Evolutionary conservation across 2,888 invertebrate species (phyloP).

Genomic region (Dysmachus trigonus): DNA sequence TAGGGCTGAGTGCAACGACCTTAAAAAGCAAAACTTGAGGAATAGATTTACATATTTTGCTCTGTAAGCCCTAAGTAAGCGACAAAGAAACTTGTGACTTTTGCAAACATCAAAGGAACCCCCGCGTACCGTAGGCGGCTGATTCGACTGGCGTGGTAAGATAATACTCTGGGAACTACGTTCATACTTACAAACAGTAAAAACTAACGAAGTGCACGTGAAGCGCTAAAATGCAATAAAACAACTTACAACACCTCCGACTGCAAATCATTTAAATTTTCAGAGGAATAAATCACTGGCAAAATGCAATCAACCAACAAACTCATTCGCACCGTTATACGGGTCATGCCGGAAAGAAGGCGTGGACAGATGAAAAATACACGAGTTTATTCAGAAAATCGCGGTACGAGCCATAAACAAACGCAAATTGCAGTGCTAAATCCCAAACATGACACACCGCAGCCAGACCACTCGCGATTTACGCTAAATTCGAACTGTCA

Average conservation of each 20-base stretch:
- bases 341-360: background rate
- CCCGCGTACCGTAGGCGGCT: background rate
- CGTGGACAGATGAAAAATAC: background rate
- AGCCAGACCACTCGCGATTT: background rate
- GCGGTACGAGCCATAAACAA: background rate
- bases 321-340: background rate
- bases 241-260: background rate
- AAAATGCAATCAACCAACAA: background rate
- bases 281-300: background rate
- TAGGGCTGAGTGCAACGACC: background rate
- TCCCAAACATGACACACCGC: background rate
- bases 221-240: background rate
- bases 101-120: background rate
- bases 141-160: background rate
- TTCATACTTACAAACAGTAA: background rate
- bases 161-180: background rate
- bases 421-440: background rate
- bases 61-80: background rate
- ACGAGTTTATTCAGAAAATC: background rate
- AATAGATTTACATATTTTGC: background rate
- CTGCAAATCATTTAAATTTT: background rate
- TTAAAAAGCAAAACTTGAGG: background rate
- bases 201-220: background rate
- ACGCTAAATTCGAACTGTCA: background rate
- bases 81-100: background rate